Conservation (phyloP, 2,888 invertebrate species). For the Eurytoma californica region DNA sequence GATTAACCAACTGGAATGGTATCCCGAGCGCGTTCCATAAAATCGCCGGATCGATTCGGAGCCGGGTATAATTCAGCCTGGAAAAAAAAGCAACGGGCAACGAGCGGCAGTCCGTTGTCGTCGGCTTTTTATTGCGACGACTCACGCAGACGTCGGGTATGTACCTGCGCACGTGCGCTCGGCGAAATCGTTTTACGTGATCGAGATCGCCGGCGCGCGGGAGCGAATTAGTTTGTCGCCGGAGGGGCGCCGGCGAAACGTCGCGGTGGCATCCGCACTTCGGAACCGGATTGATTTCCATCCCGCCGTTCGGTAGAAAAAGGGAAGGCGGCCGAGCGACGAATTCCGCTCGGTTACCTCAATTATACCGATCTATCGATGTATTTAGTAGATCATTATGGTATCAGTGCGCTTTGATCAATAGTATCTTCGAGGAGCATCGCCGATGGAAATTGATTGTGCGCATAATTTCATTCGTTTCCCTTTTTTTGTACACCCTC, state of each 20-base stretch:
- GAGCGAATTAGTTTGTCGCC: slow-evolving; percentile 55
- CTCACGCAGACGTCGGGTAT: neutral
- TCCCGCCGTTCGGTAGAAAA: slow-evolving; percentile 47
- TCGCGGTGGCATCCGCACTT: slow-evolving; percentile 53
- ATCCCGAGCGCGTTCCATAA: neutral
- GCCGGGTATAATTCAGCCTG: slow-evolving; percentile 35
- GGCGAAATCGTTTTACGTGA: slow-evolving; percentile 14
- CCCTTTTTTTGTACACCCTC: too few relatives aligned
- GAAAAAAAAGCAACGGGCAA: neutral
- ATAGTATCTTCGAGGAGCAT: too few relatives aligned
- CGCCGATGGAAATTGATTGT: neutral
- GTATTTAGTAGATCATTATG: too few relatives aligned
- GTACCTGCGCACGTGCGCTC: too few relatives aligned
- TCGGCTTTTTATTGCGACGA: neutral
- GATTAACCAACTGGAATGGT: slow-evolving; percentile 26
- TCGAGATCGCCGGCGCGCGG: slow-evolving; percentile 13
- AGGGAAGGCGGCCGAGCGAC: neutral
- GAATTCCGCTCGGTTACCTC: too few relatives aligned
- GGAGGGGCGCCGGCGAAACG: slow-evolving; percentile 15
- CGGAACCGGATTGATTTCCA: slow-evolving; percentile 66
- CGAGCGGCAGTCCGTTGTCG: neutral
- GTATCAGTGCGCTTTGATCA: too few relatives aligned
- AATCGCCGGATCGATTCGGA: neutral
- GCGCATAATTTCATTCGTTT: neutral
- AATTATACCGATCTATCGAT: too few relatives aligned